Evolutionary conservation across 2,888 invertebrate species (phyloP).

Genomic region (Eupithecia subfuscata): DNA sequence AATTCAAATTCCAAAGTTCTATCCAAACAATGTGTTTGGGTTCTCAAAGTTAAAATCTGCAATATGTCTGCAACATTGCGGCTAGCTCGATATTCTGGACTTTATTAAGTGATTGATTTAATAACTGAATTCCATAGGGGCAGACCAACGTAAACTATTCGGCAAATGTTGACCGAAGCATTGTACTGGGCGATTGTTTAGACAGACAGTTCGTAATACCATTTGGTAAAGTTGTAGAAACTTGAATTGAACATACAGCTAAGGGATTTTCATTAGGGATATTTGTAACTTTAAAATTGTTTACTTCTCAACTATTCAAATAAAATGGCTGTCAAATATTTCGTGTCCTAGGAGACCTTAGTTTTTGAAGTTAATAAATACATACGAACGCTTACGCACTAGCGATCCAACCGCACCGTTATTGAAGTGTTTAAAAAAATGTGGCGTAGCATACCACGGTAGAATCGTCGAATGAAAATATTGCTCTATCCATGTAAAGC

Average conservation of each 20-base stretch:
- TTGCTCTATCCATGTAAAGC: too few species aligned
- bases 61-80: constrained; percentile 37
- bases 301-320: not conserved
- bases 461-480: not conserved
- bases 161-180: constrained; percentile 32
- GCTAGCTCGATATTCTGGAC: constrained; percentile 35
- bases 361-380: not conserved
- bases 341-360: not conserved
- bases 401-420: not conserved
- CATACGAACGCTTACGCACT: not conserved
- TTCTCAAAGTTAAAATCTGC: constrained; percentile 20
- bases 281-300: constrained; percentile 2
- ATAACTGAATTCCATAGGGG: constrained; percentile 37
- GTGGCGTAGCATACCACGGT: not conserved
- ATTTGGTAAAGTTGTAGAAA: constrained; percentile 10
- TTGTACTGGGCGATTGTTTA: constrained; percentile 33
- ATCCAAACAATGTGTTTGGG: constrained; percentile 34
- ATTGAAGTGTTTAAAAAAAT: not conserved
- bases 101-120: constrained; percentile 42
- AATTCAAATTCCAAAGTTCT: constrained; percentile 33
- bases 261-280: constrained; percentile 8
- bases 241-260: constrained; percentile 14
- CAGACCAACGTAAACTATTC: constrained; percentile 31
- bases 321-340: not conserved
- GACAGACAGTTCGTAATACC: constrained; percentile 16